Evolutionary conservation across 2,888 invertebrate genomes (phyloP), one percentile per base, ranked within the genome.

Genomic region (Ypsolopha scabrella): DNA sequence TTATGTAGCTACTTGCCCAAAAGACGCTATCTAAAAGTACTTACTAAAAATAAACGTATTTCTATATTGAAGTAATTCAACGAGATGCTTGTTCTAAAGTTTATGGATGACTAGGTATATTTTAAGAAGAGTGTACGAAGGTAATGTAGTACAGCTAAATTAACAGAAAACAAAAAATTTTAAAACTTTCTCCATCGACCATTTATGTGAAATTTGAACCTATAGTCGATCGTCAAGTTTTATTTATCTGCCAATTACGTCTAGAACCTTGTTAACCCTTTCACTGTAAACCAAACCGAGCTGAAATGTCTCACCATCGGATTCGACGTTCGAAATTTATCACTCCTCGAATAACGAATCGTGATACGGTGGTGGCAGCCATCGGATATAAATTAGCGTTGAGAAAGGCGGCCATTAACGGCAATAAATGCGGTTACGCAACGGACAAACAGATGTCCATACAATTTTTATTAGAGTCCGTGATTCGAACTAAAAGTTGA

Each of bases 351-450:
- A 10, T 24, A 51, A 41, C 52, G 41, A 54, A 51, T 50, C 54
- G 37, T 50, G 48, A 51, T 52, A 34, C 53, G 39, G 56, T 57
- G 54, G 55, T 52, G 54, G 60, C 60, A 60, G 58, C 55, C 51
- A 57, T 57, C 63, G 56, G 60, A 61, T 61, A 70, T 65, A 73
- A 78, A 78, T 79, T 75, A 78, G 73, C 59, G 66, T 69, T 63
- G 74, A 73, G 72, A 73, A 78, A 75, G 69, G 64, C 60, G 60
- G 59, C 69, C 74, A 81, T 82, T 82, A 81, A 70, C 68, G 67
- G 73, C 72, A 75, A 81, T 83, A 80, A 81, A 80, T 80, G 82
- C 63, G 81, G 81, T 85, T 81, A 68, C 76, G 68, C 74, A 81
- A 80, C 79, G 13, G 33, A 13, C 38, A 45, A 73, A 75, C 79